Conservation (phyloP, 2,113 vertebrate genomes). For the Hippocampus guttulatus region DNA sequence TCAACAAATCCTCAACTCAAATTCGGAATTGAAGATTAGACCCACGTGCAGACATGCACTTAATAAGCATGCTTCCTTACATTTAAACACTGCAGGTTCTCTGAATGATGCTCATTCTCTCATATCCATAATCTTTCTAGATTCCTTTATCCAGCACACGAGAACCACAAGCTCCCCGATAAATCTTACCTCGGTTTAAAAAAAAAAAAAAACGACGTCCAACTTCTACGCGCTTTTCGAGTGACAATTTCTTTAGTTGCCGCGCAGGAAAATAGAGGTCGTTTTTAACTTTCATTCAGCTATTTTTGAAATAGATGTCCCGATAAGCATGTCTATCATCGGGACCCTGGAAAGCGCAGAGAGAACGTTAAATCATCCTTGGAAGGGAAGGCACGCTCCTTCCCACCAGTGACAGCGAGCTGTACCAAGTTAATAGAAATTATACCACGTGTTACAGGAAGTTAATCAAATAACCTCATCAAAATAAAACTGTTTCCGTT, state of each 20-base stretch:
- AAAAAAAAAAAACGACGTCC: constrained; percentile 25
- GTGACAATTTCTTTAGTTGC: constrained; percentile 13
- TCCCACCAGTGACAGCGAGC: constrained; percentile 17
- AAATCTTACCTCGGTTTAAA: constrained; percentile 32
- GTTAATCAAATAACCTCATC: fast-evolving
- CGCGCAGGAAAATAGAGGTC: neutral
- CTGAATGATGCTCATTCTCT: neutral
- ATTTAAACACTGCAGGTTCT: neutral
- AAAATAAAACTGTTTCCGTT: constrained; percentile 31
- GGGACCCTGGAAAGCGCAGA: constrained; percentile 35
- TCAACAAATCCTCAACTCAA: neutral
- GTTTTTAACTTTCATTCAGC: neutral
- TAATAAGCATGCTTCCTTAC: neutral
- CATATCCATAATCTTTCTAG: neutral
- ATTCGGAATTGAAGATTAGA: neutral
- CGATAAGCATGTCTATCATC: constrained; percentile 30
- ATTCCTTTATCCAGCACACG: neutral
- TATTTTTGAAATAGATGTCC: constrained; percentile 14
- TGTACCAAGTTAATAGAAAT: constrained; percentile 2
- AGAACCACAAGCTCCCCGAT: neutral
- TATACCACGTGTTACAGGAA: constrained; percentile 6
- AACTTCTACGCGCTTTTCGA: constrained; percentile 46
- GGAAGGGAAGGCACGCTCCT: constrained; percentile 8
- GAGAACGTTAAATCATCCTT: constrained; percentile 37
- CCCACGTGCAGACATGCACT: neutral